phyloP scores from a whole-genome alignment of 2,113 vertebrate genomes.

The Brachirus orientalis region DNA sequence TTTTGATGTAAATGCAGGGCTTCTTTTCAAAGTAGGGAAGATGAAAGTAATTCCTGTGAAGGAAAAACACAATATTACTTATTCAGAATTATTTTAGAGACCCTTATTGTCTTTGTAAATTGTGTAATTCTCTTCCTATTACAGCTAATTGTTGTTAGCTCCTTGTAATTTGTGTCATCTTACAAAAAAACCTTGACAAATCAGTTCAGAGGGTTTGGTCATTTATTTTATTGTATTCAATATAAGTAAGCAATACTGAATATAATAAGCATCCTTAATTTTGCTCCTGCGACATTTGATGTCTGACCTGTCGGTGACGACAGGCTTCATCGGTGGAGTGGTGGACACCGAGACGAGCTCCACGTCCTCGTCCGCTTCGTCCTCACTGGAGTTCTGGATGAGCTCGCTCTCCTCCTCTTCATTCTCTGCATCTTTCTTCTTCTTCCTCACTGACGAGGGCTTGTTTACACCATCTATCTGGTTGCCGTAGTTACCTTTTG shows the following conservation, averaged over 20 bases:
- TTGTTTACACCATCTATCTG: constrained; percentile 88
- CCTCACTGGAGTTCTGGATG: constrained; percentile 93
- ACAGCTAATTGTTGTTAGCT: no score
- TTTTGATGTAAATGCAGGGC: constrained; percentile 96
- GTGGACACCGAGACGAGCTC: constrained; percentile 89
- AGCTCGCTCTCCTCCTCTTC: constrained; percentile 92
- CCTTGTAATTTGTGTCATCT: no score
- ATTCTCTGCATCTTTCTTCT: constrained; percentile 84
- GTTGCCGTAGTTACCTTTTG: constrained; percentile 96
- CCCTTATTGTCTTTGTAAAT: no score
- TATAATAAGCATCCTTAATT: no score
- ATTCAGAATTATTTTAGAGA: no score
- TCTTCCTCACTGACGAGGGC: constrained; percentile 78
- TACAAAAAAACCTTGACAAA: no score
- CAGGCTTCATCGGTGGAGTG: constrained; percentile 88
- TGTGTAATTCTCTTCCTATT: no score
- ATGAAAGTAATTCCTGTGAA: constrained; percentile 93
- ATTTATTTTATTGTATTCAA: no score
- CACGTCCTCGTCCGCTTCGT: constrained; percentile 84
- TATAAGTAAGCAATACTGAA: no score
- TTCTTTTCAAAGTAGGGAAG: constrained; percentile 96
- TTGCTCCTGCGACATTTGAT: no score
- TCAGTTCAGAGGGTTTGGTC: no score
- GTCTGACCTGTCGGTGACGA: constrained; percentile 93
- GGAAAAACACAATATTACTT: constrained; percentile 4